A percentile compares a stretch with the other conserved stretches of the same genome.
Conservation (phyloP, 2,888 invertebrate species). For the Tiliacea citrago region DNA sequence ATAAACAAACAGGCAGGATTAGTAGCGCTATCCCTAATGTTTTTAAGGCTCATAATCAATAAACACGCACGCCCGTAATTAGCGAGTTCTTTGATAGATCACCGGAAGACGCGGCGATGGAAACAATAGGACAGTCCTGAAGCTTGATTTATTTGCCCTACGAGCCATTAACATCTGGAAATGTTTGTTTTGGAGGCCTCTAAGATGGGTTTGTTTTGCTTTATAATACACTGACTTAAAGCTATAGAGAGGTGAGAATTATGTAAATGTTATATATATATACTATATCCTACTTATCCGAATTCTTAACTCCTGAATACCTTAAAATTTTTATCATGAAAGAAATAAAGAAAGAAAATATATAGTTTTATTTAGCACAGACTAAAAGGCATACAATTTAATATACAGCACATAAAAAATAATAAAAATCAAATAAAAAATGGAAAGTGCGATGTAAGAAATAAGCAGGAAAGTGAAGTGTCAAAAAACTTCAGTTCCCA, state of each 20-base stretch:
- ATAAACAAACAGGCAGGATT: slow-evolving; percentile 34
- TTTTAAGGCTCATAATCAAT: slow-evolving; percentile 57
- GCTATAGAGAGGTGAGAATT: slow-evolving; percentile 1
- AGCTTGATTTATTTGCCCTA: slow-evolving; percentile 51
- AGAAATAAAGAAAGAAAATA: too few species aligned
- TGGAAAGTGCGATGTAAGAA: too few species aligned
- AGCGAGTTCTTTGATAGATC: slow-evolving; percentile 63
- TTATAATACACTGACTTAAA: background rate
- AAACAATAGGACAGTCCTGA: slow-evolving; percentile 58
- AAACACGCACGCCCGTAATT: slow-evolving; percentile 59
- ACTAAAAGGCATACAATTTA: too few species aligned
- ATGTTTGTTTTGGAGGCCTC: slow-evolving; percentile 41
- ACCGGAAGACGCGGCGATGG: slow-evolving; percentile 50
- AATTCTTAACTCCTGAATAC: background rate
- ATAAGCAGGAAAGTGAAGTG: too few species aligned
- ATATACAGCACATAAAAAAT: too few species aligned
- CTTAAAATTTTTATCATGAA: too few species aligned
- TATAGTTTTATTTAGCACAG: too few species aligned
- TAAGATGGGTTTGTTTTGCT: slow-evolving; percentile 21
- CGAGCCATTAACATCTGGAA: slow-evolving; percentile 42
- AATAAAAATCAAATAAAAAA: too few species aligned
- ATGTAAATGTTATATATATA: background rate
- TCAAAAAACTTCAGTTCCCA: background rate
- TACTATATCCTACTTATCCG: background rate
- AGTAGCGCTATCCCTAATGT: slow-evolving; percentile 18